A percentile compares a stretch with the other conserved stretches of the same genome.
Evolutionary conservation across 2,797 vertebrate genomes (phyloP).

Genomic region (Tangara arthus): DNA sequence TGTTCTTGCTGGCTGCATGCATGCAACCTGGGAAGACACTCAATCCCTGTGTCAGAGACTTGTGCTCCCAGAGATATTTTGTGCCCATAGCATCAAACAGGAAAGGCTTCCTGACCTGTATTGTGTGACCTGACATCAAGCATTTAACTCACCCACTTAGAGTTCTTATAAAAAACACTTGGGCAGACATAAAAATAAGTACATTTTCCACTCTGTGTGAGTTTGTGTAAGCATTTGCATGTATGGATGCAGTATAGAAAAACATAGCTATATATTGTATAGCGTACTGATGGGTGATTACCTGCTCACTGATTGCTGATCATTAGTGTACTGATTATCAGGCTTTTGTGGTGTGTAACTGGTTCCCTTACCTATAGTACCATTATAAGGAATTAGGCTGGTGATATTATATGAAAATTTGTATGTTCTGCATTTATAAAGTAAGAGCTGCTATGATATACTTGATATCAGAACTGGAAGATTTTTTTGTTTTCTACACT

Average conservation of each 20-base stretch:
- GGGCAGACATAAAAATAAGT: not conserved
- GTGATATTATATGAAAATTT: not conserved
- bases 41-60: not conserved
- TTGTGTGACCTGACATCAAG: not conserved
- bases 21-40: not conserved
- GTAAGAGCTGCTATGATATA: not conserved
- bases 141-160: not conserved
- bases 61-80: not conserved
- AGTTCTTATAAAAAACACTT: not conserved
- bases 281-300: not conserved
- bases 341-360: not conserved
- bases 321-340: not conserved
- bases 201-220: not conserved
- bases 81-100: not conserved
- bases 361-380: not conserved
- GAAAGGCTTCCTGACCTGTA: not conserved
- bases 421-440: fast-evolving
- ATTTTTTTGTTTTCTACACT: not conserved
- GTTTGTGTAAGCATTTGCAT: not conserved
- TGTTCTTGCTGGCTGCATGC: not conserved
- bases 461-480: not conserved
- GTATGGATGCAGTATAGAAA: not conserved
- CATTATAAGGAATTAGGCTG: not conserved
- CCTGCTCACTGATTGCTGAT: not conserved
- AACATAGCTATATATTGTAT: not conserved